phyloP scores from a whole-genome alignment of 2,888 invertebrate genomes.

The Hydrotaea cyrtoneurina region DNA sequence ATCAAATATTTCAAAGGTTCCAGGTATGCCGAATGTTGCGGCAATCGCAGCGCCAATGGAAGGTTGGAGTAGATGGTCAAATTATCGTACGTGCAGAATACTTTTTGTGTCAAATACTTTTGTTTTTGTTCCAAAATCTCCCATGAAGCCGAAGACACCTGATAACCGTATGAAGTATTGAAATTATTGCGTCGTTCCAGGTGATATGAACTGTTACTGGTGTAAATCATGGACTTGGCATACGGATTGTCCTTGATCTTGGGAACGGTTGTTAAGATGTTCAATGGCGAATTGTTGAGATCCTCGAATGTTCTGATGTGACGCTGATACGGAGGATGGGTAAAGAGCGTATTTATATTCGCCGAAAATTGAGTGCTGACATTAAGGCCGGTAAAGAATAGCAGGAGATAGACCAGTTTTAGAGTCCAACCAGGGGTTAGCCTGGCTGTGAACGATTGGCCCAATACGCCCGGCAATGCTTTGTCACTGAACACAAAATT shows the following conservation, averaged over 20 bases:
- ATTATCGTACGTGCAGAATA: conserved; percentile 28
- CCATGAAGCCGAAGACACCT: conserved; percentile 35
- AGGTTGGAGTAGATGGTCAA: background rate
- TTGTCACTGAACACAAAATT: conserved; percentile 52
- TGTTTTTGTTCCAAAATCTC: conserved; percentile 36
- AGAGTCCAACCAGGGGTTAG: background rate
- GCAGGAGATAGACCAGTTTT: conserved; percentile 41
- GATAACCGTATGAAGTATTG: conserved; percentile 45
- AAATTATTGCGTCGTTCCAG: conserved; percentile 21
- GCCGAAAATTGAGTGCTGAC: conserved; percentile 53
- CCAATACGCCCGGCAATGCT: conserved; percentile 54
- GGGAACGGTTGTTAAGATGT: background rate
- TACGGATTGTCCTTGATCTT: no score
- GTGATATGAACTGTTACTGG: background rate
- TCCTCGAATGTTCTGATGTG: conserved; percentile 8
- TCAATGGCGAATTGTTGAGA: background rate
- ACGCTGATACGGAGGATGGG: conserved; percentile 37
- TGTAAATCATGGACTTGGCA: background rate
- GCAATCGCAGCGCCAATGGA: conserved; percentile 1
- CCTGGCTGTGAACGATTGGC: conserved; percentile 30
- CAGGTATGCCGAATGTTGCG: conserved; percentile 16
- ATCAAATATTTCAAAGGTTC: conserved; percentile 35
- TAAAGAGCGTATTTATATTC: conserved; percentile 59
- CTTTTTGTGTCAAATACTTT: background rate
- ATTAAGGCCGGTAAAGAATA: conserved; percentile 55